Evolutionary conservation across 2,797 vertebrate genomes (phyloP), one percentile per base, ranked within the genome.

Genomic region (Hypotaenidia philippensis): DNA sequence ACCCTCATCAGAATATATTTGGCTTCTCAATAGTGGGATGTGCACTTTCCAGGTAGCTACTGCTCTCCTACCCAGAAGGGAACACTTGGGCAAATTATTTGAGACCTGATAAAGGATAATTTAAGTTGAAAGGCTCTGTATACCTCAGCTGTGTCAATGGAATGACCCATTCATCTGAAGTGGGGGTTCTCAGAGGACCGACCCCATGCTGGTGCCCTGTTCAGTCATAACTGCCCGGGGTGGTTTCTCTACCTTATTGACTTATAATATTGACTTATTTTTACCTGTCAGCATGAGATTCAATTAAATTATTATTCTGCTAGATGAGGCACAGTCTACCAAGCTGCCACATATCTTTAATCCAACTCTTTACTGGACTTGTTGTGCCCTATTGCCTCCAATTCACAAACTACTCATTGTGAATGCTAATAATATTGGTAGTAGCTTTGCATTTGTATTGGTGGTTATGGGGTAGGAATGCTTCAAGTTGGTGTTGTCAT

Each of bases 351-450:
- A 76, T 75, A 49, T 4, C 49, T 93, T 83, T 72, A 91, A 80
- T 66, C 36, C 49, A 45, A 2, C 27, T 49, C 40, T 41, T 92
- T 56, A 85, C 55, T 69, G 45, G 40, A 32, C 16, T 63, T 79
- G 17, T 29, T 69, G 71, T 60, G 78, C 44, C 66, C 32, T 93
- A n/a, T 45, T 82, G 34, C 59, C 60, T 87, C 36, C 65, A 91
- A 53, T 68, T 77, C 82, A 71, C 36, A 57, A 60, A 64, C 29
- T 45, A 66, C 40, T 93, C 22, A 18, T 66, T 69, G 66, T 72
- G 70, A 86, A 79, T 82, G 47, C 18, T 72, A 52, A 52, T 65
- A 27, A 22, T 14, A 45, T 29, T 59, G 22, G n/a, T 60, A 41
- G 44, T 29, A 84, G 79, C 31, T 92, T 82, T 29, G 14, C n/a